Evolutionary conservation across 2,113 vertebrate genomes (phyloP).

Genomic region (Guaruba guarouba): DNA sequence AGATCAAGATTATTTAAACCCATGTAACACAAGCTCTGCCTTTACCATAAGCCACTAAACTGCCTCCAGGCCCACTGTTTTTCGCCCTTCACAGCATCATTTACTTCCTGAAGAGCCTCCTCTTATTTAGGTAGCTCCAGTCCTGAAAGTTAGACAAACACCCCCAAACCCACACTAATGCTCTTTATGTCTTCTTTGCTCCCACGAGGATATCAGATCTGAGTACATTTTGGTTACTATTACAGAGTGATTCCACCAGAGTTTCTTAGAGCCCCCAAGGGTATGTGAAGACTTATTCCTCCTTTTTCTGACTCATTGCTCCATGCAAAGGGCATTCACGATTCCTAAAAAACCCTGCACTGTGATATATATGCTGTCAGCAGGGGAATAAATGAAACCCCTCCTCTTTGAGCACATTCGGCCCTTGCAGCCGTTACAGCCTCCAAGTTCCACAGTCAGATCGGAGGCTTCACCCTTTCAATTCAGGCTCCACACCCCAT

Average conservation of each 20-base stretch:
- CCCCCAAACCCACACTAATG: not conserved
- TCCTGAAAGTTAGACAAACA: not conserved
- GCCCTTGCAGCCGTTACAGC: not conserved
- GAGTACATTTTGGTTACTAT: not conserved
- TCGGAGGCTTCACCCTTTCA: rapidly evolving
- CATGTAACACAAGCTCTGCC: not conserved
- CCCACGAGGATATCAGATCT: not conserved
- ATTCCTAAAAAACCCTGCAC: not conserved
- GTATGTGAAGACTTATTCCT: not conserved
- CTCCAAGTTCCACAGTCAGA: not conserved
- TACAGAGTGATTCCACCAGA: not conserved
- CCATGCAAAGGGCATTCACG: not conserved
- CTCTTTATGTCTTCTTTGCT: not conserved
- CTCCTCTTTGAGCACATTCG: not conserved
- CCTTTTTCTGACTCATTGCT: not conserved
- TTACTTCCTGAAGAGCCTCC: not conserved
- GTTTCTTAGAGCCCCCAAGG: not conserved
- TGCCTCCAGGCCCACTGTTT: not conserved
- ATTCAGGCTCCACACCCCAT: rapidly evolving
- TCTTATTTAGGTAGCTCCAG: not conserved
- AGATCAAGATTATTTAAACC: too few relatives aligned
- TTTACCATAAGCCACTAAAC: not conserved
- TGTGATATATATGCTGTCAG: not conserved
- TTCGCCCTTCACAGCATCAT: not conserved
- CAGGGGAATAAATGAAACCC: not conserved